phyloP scores from a whole-genome alignment of 2,113 vertebrate species.

The Phyllopteryx taeniolatus region DNA sequence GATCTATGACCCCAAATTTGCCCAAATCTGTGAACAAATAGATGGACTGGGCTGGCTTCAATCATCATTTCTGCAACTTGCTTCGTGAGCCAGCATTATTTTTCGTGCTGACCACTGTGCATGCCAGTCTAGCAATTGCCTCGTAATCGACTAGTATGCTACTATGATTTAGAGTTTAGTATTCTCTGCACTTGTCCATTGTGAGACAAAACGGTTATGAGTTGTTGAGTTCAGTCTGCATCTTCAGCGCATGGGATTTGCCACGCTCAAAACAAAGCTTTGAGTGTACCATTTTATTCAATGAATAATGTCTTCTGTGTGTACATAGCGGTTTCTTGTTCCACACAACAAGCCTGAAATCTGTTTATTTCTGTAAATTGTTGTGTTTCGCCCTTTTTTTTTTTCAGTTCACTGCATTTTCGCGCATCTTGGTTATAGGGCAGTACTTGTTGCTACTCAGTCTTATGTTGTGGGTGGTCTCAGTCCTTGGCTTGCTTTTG shows the following conservation, averaged over 20 bases:
- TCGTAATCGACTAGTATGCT: neutral
- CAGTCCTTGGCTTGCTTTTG: slow-evolving; percentile 53
- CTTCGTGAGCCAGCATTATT: neutral
- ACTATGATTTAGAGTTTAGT: neutral
- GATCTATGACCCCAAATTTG: neutral
- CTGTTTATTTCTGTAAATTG: slow-evolving; percentile 27
- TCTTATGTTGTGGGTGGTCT: slow-evolving; percentile 65
- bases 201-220: slow-evolving; percentile 2
- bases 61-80: neutral
- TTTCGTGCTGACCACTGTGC: neutral
- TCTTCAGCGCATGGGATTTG: slow-evolving; percentile 27
- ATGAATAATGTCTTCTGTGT: slow-evolving; percentile 27
- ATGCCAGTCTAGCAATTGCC: neutral
- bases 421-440: slow-evolving; percentile 35
- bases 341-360: slow-evolving; percentile 26
- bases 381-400: slow-evolving; percentile 16
- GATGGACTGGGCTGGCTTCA: neutral
- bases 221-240: slow-evolving; percentile 43
- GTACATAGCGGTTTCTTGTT: slow-evolving; percentile 18
- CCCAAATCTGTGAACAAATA: neutral
- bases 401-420: slow-evolving; percentile 26
- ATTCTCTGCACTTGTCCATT: slow-evolving; percentile 2
- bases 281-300: slow-evolving; percentile 38
- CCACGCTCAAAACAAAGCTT: slow-evolving; percentile 47
- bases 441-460: slow-evolving; percentile 37